These are phyloP conservation scores for Maniola jurtina DNA, from an alignment of 1,140 invertebrate species.

Conservation along the genomic window DNA sequence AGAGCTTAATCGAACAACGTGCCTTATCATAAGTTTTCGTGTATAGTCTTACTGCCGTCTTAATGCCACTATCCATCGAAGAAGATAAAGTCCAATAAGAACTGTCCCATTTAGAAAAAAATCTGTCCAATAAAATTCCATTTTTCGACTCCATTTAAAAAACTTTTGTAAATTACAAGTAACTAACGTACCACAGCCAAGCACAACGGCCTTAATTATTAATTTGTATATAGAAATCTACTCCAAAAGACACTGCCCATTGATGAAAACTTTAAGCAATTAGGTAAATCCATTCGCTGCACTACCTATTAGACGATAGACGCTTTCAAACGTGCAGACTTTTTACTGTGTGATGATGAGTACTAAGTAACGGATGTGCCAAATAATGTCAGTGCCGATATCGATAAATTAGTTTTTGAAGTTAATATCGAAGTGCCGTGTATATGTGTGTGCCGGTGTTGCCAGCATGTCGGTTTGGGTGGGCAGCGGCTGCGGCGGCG, in stretches of 20 bases:
- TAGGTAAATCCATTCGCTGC: no score
- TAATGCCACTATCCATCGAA: constrained; percentile 17
- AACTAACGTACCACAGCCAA: no score
- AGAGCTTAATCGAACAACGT: constrained; percentile 48
- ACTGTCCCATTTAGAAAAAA: constrained; percentile 36
- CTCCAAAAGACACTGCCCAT: no score
- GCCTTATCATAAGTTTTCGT: constrained; percentile 60
- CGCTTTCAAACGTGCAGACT: no score
- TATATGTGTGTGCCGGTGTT: constrained; percentile 56
- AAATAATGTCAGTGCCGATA: constrained; percentile 16
- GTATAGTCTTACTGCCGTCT: constrained; percentile 22
- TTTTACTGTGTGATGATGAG: background rate
- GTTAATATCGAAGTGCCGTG: constrained; percentile 24
- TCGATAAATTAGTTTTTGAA: constrained; percentile 10
- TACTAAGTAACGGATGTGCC: constrained; percentile 8
- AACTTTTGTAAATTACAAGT: constrained; percentile 1
- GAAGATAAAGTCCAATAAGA: constrained; percentile 29
- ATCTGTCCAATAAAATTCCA: constrained; percentile 41
- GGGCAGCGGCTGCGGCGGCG: no score
- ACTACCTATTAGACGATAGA: no score
- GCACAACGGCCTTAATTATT: no score
- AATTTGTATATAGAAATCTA: no score
- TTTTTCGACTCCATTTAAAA: background rate
- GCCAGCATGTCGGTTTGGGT: constrained; percentile 70
- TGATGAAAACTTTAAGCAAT: no score